Evolutionary conservation across 2,888 invertebrate genomes (phyloP).

Genomic region (Dynastes hyllus): DNA sequence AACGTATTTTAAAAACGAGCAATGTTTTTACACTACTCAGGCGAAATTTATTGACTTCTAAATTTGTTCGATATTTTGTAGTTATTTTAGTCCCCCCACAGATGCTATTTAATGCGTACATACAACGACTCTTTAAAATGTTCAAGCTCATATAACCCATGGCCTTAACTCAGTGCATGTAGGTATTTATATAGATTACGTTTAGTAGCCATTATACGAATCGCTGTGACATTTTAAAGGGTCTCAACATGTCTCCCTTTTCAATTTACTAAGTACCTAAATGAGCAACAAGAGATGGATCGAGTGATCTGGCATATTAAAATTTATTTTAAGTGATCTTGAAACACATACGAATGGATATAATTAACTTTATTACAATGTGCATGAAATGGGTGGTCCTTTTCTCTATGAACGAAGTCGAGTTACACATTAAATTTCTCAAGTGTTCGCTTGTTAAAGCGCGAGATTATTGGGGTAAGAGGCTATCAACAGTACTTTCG

Average conservation of each 20-base stretch:
- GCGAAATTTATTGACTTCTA: constrained; percentile 12
- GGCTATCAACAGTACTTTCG: not conserved
- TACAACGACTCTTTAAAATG: too few species aligned
- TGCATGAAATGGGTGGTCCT: constrained; percentile 3
- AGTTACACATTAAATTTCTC: too few species aligned
- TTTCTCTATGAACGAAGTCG: not conserved
- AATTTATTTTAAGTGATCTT: not conserved
- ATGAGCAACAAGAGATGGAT: too few species aligned
- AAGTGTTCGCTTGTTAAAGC: not conserved
- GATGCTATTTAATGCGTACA: not conserved
- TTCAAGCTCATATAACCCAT: too few species aligned
- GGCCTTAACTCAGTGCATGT: too few species aligned
- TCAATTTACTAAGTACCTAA: too few species aligned
- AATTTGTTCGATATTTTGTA: constrained; percentile 16
- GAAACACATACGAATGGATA: not conserved
- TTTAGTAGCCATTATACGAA: too few species aligned
- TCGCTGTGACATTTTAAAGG: too few species aligned
- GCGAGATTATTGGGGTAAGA: not conserved
- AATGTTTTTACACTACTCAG: constrained; percentile 1
- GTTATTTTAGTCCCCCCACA: constrained; percentile 1
- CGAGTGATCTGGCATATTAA: not conserved
- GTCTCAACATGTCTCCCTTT: too few species aligned
- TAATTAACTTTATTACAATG: constrained; percentile 20
- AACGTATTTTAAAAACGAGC: not conserved
- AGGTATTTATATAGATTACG: too few species aligned